These are phyloP conservation scores for Therioaphis trifolii DNA, from an alignment of 2,888 invertebrate species.

Conservation along the genomic window DNA sequence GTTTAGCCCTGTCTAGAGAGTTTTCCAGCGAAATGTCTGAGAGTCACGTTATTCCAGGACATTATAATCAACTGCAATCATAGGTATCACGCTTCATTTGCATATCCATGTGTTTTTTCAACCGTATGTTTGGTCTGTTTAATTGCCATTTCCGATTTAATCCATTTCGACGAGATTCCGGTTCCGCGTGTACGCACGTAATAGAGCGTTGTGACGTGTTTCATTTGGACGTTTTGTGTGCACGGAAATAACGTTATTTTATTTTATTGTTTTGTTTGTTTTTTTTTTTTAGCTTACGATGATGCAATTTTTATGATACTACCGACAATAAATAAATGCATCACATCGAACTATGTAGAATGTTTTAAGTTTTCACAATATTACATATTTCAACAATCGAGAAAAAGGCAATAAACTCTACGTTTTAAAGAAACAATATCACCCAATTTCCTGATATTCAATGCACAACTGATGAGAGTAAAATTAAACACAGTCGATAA, in stretches of 20 bases:
- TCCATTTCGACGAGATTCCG: neutral
- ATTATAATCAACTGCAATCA: conserved; percentile 1
- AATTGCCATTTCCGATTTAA: neutral
- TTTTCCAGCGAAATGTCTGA: conserved; percentile 9
- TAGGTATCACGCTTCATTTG: neutral
- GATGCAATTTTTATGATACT: conserved; percentile 19
- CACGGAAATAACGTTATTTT: too few species aligned
- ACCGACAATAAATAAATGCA: too few species aligned
- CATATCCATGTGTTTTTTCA: neutral
- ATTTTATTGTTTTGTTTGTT: neutral
- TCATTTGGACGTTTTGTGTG: neutral
- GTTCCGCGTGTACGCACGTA: neutral
- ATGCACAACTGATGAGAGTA: too few species aligned
- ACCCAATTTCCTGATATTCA: too few species aligned
- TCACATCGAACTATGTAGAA: too few species aligned
- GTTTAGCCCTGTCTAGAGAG: neutral
- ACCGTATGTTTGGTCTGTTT: neutral
- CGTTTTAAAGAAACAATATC: too few species aligned
- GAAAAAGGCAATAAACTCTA: too few species aligned
- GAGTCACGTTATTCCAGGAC: conserved; percentile 29
- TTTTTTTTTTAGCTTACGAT: neutral
- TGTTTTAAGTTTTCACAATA: too few species aligned
- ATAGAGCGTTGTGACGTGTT: neutral
- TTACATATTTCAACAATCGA: too few species aligned
- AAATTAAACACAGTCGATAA: too few species aligned